Base-by-base conservation (phyloP, 2,113 vertebrate species). In the Parotia lawesii region DNA sequence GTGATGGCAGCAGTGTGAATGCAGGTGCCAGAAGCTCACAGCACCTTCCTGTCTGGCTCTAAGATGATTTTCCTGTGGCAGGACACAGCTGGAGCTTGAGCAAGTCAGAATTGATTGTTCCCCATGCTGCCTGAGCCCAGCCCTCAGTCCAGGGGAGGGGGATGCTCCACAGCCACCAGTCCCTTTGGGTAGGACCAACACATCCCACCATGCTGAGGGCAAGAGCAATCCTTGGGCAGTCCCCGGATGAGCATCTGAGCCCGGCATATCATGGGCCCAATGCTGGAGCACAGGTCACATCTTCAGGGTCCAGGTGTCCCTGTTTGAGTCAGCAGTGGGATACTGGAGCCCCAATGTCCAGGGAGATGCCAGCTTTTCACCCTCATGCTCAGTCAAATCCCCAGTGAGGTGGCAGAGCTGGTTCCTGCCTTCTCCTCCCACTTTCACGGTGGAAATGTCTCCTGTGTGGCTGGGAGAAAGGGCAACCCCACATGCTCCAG, bases 251-350 rank as follows among this genome's bases (percentile, higher is more conserved):
- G 60, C 53, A 35, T 12, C 40, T 65, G 51, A 50, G 29, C 47
- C 54, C 50, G 44, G 27, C 12, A 4, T 4, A 40, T 9, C 3
- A 0, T 14, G 51, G 16, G 3, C 33, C 31, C 7, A 7, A 0
- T 48, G 38, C 60, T 48, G 33, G 33, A 77, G 51, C 70, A 53
- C 24, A 25, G 37, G 19, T 37, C 70, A 60, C 14, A 18, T 45
- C 48, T 33, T 40, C 51, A 65, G 38, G 28, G 7, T 78, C 48
- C 31, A 51, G 48, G 47, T 4, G 1, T 53, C 48, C 48, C 60
- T 42, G 16, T 25, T 22, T 44, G 62, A 35, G 21, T 35, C 40
- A 47, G 27, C 37, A 27, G 57, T 35, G 31, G 69, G 66, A 60
- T 28, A 13, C 29, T 54, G 47, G 48, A 67, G 33, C 24, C 61